phyloP scores from a whole-genome alignment of 2,113 vertebrate species.

The Murina feae region DNA sequence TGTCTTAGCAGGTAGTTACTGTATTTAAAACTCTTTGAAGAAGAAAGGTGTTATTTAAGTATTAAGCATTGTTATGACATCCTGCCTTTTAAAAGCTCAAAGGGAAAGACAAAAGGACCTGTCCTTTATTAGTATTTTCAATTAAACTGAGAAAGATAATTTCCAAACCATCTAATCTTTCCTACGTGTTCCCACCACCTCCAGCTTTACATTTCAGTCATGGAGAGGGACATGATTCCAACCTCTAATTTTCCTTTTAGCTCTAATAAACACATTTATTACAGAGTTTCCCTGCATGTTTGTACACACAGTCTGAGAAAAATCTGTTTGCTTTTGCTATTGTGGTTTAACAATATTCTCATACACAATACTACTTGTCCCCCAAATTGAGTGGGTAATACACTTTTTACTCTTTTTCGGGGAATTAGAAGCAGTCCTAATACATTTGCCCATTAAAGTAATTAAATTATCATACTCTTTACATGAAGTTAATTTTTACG shows the following conservation, averaged over 20 bases:
- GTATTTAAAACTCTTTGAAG: conserved; percentile 65
- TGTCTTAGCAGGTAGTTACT: conserved; percentile 43
- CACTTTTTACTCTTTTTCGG: not conserved
- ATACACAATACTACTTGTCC: not conserved
- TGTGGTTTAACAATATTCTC: not conserved
- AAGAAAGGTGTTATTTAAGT: conserved; percentile 66
- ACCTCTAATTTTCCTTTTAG: conserved; percentile 46
- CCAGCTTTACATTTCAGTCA: not conserved
- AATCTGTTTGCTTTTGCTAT: not conserved
- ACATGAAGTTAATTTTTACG: conserved; percentile 24
- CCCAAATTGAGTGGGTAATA: not conserved
- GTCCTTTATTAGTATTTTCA: conserved; percentile 55
- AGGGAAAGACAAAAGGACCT: conserved; percentile 50
- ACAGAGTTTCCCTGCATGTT: not conserved
- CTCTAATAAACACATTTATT: conserved; percentile 16
- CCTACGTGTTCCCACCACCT: not conserved
- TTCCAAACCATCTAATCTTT: conserved; percentile 52
- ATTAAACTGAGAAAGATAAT: conserved; percentile 49
- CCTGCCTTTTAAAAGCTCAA: conserved; percentile 67
- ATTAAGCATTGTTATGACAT: conserved; percentile 64
- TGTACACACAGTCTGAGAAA: not conserved
- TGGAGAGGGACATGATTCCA: not conserved
- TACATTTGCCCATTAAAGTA: conserved; percentile 9
- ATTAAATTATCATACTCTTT: conserved; percentile 21
- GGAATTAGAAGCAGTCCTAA: conserved; percentile 12